These are phyloP conservation scores for Sebastolobus altivelis DNA, from an alignment of 2,797 vertebrate genomes.

Conservation along the genomic window DNA sequence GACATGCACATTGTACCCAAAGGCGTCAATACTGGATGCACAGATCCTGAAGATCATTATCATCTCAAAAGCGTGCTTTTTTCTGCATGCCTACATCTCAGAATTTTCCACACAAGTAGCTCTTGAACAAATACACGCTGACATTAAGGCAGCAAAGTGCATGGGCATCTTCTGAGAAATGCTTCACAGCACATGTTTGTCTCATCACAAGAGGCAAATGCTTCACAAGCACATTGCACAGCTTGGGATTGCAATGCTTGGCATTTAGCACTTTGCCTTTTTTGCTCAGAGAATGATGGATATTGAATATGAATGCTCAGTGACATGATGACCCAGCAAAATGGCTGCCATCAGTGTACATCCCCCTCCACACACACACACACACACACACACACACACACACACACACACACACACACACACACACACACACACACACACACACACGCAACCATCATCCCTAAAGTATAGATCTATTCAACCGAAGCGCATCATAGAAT, in stretches of 20 bases:
- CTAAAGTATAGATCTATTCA: constrained; percentile 11
- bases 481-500: constrained; percentile 6
- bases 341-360: constrained; percentile 29
- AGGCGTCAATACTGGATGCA: constrained; percentile 25
- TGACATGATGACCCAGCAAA: constrained; percentile 71
- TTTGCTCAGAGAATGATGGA: constrained; percentile 68
- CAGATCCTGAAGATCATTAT: background rate
- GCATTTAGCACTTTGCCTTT: constrained; percentile 72
- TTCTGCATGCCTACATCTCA: background rate
- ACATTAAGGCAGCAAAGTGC: constrained; percentile 12
- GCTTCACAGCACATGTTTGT: constrained; percentile 20
- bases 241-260: constrained; percentile 49
- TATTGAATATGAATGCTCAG: constrained; percentile 70
- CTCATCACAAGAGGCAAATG: constrained; percentile 35
- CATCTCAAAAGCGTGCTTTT: constrained; percentile 8
- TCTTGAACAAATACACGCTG: constrained; percentile 2
- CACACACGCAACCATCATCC: background rate
- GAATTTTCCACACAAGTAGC: background rate
- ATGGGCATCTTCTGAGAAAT: background rate
- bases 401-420: too few relatives aligned
- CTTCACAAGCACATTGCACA: constrained; percentile 50
- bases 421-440: background rate
- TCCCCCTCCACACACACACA: background rate
- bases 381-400: too few relatives aligned
- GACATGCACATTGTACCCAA: constrained; percentile 40